Base-by-base conservation (phyloP, 2,888 invertebrate genomes). In the Polietes domitor region DNA sequence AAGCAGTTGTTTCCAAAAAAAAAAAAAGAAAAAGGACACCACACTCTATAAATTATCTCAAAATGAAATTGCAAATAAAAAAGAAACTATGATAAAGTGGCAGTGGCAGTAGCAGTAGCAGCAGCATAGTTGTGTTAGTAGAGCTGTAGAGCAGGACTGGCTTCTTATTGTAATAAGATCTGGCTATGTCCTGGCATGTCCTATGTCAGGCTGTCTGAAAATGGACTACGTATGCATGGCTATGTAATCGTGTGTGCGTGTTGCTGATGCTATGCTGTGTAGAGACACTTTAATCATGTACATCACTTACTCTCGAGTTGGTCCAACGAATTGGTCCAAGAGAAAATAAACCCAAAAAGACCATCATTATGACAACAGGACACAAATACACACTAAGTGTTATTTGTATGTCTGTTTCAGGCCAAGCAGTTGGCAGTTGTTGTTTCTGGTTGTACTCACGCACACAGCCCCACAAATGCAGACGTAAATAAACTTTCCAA, bases 261-360 rank as follows among this genome's bases (percentile, higher is more conserved):
- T 58, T 1, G 10, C 7, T 58, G 15, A 6, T 50, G 7, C 50
- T 43, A 28, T 65, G 37, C 24, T 82, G 77, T 72, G 32, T 78
- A 73, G 83, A 84, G 84, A 84, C 83, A 76, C 80, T 86, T 85
- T 85, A 87, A 87, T 85, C 86, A 86, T 82, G 68, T 78, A 70
- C 80, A 84, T 85, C 83, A 85, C 79, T 83, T 83, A 81, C 53
- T 83, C 80, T 65, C 58, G 2, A 37, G 32, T 43, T 71, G 12
- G 28, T n/a, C 41, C 17, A 37, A 53, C 37, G n/a, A 80, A 65
- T 21, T 41, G 68, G 10, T 37, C 32, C 24, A 43, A 37, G 55
- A 19, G 7, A 74, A 77, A 83, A 73, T 70, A 70, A 63, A 28
- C 71, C 17, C 50, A 47, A 63, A 74, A 76, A 65, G 37, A 43